Conservation (phyloP, 2,888 invertebrate genomes). For the Phalera bucephala region DNA sequence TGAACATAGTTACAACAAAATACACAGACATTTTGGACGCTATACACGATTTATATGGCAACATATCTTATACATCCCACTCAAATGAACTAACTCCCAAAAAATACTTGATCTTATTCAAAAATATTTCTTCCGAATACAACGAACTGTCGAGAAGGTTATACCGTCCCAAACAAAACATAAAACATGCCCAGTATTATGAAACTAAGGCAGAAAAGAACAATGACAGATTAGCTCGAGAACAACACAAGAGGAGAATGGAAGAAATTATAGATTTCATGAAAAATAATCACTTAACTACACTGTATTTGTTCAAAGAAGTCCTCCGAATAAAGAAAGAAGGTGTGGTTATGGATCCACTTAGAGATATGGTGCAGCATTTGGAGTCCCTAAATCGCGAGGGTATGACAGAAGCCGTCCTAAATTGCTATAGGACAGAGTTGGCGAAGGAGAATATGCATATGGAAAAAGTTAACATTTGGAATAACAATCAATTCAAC, state of each 20-base stretch:
- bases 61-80: background rate
- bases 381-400: slow-evolving; percentile 27
- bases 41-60: background rate
- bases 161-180: too few species aligned
- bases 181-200: too few species aligned
- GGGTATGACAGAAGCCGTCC: slow-evolving; percentile 19
- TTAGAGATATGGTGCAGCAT: slow-evolving; percentile 41
- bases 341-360: slow-evolving; percentile 28
- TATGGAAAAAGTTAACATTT: too few species aligned
- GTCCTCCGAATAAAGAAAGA: slow-evolving; percentile 37
- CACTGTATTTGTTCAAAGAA: slow-evolving; percentile 46
- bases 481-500: too few species aligned
- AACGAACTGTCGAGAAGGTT: too few species aligned
- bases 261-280: slow-evolving; percentile 34
- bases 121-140: too few species aligned
- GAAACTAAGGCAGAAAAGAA: background rate
- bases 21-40: background rate
- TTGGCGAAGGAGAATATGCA: background rate
- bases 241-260: slow-evolving; percentile 27
- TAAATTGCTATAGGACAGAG: slow-evolving; percentile 25
- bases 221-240: slow-evolving; percentile 3
- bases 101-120: background rate
- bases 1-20: background rate
- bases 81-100: background rate
- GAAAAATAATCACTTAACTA: slow-evolving; percentile 19